Evolutionary conservation across 2,888 invertebrate species (phyloP), one percentile per base, ranked within the genome.

Genomic region (Podabrus alpinus): DNA sequence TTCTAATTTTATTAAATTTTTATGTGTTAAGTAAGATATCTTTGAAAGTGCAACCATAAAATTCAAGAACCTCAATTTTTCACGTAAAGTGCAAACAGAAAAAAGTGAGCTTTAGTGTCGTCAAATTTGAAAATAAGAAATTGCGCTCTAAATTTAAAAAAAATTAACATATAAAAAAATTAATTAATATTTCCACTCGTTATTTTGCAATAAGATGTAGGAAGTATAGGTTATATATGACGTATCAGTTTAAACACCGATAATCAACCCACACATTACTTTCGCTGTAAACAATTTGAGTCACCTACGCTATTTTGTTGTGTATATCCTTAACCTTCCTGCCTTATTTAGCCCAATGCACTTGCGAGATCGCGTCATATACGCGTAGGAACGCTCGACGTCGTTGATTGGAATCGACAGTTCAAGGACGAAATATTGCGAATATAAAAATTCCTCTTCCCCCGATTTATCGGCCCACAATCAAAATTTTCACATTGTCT

Each of bases 311-410:
- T 21, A 64, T 66, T 73, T 59, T 68, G 72, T 77, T 66, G 66
- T 71, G 74, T 73, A 72, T 77, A 79, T 79, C 78, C 79, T 79
- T 79, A 79, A 79, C 79, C 79, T 79, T 79, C 72, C 74, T 71
- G 69, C 78, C 76, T 75, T 79, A 79, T 79, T 77, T 73, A 74
- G 77, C 72, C 67, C 77, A 74, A 62, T 78, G 76, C 77, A 77
- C 76, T 76, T 77, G 74, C 74, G 72, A 71, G 70, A 69, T 69
- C 45, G 69, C 60, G 75, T 71, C 68, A 75, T 59, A 66, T 64
- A 71, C 45, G 73, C 74, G 76, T 74, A 74, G 72, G 74, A 67
- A 71, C 71, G 69, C 67, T 68, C 67, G 73, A 71, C 60, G 72
- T 69, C 72, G 74, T 69, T 74, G 77, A 77, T 74, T 74, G 70